Base-by-base conservation (phyloP, 2,888 invertebrate genomes). In the Rhingia rostrata region DNA sequence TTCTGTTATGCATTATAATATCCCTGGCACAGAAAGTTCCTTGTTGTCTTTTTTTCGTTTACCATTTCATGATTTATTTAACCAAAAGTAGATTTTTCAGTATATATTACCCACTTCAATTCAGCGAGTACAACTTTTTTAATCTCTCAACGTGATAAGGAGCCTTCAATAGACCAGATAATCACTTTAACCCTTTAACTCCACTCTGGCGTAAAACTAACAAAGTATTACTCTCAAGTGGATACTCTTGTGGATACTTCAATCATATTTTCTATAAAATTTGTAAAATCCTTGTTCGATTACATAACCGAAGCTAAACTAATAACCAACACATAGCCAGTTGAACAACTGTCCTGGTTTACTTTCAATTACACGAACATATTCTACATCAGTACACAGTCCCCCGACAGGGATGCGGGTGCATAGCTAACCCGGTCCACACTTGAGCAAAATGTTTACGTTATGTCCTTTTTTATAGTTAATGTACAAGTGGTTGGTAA, bases 391-490 rank as follows among this genome's bases (percentile, higher is more conserved):
- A 30, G 41, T 7, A 51, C 32, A 9, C 6, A 14, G 10, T 22
- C 41, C 41, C 22, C 22, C 22, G 22, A 22, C 22, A 22, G 39
- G 39, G n/a, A 51, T 63, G 10, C 41, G 12, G 9, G 9, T 4
- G 12, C 12, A 51, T 41, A 37, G 9, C 32, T 64, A 32, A 30
- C 53, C 30, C 32, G 12, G 12, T 53, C 47, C 22, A 45, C 33
- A 69, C 10, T 66, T 33, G 47, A 47, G 43, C 32, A 69, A 66
- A 56, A 35, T 35, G 6, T 69, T 69, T 56, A 56, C 54, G 54
- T 49, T 41, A 32, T 43, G 6, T 41, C 51, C 39, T 33, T 54
- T 54, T 12, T 53, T 41, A 53, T 41, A 41, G 12, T 66, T 41
- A 58, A 41, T 58, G 22, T 22, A 6, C 41, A 66, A 66, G 53